These are phyloP conservation scores for Solen grandis DNA, from an alignment of 1,140 invertebrate genomes.

Conservation along the genomic window DNA sequence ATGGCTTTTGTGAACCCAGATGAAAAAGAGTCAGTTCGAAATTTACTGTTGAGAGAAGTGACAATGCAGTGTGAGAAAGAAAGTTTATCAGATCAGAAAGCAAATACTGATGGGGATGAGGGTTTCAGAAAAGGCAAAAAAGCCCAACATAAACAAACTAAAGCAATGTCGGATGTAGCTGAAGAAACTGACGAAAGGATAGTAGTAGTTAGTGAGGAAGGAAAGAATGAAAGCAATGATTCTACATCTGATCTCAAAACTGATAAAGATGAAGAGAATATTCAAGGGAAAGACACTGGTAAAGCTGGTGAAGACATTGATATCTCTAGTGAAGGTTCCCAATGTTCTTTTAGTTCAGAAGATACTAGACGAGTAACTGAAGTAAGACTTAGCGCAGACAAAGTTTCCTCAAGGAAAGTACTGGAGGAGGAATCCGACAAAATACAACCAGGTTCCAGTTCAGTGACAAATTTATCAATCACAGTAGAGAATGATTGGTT, in stretches of 20 bases:
- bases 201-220: slow-evolving; percentile 4
- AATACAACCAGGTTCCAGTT: background rate
- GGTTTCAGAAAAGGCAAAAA: slow-evolving; percentile 33
- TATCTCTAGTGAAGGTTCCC: background rate
- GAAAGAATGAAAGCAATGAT: slow-evolving; percentile 1
- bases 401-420: no score
- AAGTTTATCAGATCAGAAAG: background rate
- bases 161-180: slow-evolving; percentile 35
- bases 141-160: slow-evolving; percentile 23
- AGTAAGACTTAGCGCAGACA: no score
- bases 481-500: slow-evolving; percentile 54
- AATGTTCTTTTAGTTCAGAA: background rate
- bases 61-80: slow-evolving; percentile 22
- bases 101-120: slow-evolving; percentile 27
- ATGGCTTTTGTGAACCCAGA: slow-evolving; percentile 44
- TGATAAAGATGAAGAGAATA: background rate
- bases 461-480: slow-evolving; percentile 14
- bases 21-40: slow-evolving; percentile 31
- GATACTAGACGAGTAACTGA: background rate
- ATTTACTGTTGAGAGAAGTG: slow-evolving; percentile 25
- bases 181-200: slow-evolving; percentile 2
- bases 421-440: background rate
- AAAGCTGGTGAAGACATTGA: background rate
- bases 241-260: background rate
- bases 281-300: background rate